phyloP scores from a whole-genome alignment of 2,113 vertebrate species.

The Oxyruncus cristatus region DNA sequence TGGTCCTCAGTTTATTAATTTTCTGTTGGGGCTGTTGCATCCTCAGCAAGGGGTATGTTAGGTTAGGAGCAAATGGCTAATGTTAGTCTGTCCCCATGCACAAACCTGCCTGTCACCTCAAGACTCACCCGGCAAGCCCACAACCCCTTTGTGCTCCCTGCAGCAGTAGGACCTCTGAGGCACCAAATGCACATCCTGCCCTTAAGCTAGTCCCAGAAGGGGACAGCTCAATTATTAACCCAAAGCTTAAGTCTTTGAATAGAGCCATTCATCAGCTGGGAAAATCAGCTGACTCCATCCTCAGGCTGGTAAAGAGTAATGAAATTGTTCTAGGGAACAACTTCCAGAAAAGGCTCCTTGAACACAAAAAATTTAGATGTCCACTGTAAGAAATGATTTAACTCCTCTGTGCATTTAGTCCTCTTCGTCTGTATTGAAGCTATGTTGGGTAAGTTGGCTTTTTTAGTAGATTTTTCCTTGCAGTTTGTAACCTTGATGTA shows the following conservation, averaged over 20 bases:
- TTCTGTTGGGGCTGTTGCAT: not conserved
- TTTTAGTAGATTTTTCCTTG: not conserved
- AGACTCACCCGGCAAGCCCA: not conserved
- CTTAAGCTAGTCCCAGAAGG: not conserved
- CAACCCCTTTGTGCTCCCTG: not conserved
- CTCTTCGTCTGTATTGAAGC: not conserved
- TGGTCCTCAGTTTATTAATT: not conserved
- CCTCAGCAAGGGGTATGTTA: too few species aligned
- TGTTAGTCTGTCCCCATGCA: fast-evolving
- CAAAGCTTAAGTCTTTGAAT: conserved; percentile 81
- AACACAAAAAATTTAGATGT: not conserved
- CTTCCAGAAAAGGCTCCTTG: not conserved
- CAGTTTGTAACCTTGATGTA: not conserved
- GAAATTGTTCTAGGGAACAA: conserved; percentile 73
- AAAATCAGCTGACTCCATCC: conserved; percentile 85
- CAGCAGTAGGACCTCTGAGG: not conserved
- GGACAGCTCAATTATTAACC: conserved; percentile 81
- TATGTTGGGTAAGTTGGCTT: not conserved
- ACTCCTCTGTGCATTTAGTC: not conserved
- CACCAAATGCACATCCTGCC: not conserved
- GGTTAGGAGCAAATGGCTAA: not conserved
- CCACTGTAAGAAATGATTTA: not conserved
- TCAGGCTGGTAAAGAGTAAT: conserved; percentile 78
- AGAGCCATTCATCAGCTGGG: conserved; percentile 82
- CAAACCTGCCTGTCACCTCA: not conserved